Evolutionary conservation across 1,140 invertebrate species (phyloP).

Genomic region (Hirudo medicinalis): DNA sequence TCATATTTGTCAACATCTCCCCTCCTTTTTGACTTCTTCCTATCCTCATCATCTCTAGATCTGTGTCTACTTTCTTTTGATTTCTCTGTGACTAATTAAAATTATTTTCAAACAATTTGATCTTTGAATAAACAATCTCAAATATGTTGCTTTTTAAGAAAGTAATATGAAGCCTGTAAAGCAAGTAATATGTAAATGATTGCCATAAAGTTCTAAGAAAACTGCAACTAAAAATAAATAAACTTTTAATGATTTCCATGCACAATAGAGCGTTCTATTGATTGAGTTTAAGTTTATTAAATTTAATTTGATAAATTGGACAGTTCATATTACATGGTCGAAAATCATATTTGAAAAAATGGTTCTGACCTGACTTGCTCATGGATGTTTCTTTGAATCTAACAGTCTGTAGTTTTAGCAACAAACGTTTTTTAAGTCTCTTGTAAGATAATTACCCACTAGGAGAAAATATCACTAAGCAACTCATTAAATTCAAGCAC

Average conservation of each 20-base stretch:
- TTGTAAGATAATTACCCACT: no score
- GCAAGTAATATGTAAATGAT: no score
- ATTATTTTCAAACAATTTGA: not conserved
- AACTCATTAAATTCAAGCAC: not conserved
- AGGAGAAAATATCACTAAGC: not conserved
- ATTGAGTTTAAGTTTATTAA: no score
- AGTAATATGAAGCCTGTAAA: no score
- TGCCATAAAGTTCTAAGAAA: no score
- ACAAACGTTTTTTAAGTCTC: not conserved
- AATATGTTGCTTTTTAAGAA: no score
- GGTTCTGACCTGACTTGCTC: slow-evolving; percentile 11
- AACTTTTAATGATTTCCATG: no score
- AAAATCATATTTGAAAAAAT: not conserved
- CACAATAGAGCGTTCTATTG: no score
- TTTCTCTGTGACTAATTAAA: not conserved
- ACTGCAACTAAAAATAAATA: no score
- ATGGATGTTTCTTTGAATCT: slow-evolving; percentile 7
- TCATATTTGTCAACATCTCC: not conserved
- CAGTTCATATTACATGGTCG: not conserved
- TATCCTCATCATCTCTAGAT: no score
- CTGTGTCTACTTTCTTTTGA: slow-evolving; percentile 1
- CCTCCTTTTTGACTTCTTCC: not conserved
- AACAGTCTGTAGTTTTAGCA: not conserved
- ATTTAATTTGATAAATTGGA: no score
- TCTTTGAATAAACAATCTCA: no score